A percentile compares a stretch with the other conserved stretches of the same genome.
These are phyloP conservation scores for Tetraneura akinire DNA, from an alignment of 1,140 invertebrate species.

Conservation along the genomic window DNA sequence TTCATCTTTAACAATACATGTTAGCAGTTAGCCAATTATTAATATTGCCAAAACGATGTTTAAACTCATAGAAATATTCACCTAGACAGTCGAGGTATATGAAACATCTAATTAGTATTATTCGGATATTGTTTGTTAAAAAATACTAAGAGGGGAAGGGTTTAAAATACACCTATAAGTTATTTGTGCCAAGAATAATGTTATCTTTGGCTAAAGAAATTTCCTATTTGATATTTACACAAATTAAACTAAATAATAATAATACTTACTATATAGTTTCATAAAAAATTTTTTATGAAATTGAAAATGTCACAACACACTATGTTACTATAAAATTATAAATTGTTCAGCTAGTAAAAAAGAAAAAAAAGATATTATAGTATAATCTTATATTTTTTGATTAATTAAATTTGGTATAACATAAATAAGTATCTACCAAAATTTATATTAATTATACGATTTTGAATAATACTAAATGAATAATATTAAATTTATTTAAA, in stretches of 20 bases:
- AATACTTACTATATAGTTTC: neutral
- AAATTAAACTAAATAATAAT: neutral
- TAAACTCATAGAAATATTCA: conserved; percentile 9
- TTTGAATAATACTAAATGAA: too few relatives aligned
- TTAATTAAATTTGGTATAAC: too few relatives aligned
- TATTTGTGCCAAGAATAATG: conserved; percentile 48
- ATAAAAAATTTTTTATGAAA: too few relatives aligned
- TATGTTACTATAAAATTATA: too few relatives aligned
- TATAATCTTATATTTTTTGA: too few relatives aligned
- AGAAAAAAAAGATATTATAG: too few relatives aligned
- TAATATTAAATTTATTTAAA: too few relatives aligned
- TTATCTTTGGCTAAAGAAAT: conserved; percentile 29
- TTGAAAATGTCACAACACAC: too few relatives aligned
- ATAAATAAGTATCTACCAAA: too few relatives aligned
- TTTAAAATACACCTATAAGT: conserved; percentile 34
- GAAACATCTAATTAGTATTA: conserved; percentile 34
- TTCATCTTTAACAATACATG: neutral
- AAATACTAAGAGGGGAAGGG: neutral
- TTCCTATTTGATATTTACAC: conserved; percentile 24
- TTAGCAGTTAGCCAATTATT: conserved; percentile 29
- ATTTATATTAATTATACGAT: too few relatives aligned
- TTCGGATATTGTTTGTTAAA: conserved; percentile 34
- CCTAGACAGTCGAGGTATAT: conserved; percentile 21
- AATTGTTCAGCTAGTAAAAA: too few relatives aligned
- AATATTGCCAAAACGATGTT: conserved; percentile 33